phyloP scores from a whole-genome alignment of 1,140 invertebrate genomes.

The Hycleus cichorii region DNA sequence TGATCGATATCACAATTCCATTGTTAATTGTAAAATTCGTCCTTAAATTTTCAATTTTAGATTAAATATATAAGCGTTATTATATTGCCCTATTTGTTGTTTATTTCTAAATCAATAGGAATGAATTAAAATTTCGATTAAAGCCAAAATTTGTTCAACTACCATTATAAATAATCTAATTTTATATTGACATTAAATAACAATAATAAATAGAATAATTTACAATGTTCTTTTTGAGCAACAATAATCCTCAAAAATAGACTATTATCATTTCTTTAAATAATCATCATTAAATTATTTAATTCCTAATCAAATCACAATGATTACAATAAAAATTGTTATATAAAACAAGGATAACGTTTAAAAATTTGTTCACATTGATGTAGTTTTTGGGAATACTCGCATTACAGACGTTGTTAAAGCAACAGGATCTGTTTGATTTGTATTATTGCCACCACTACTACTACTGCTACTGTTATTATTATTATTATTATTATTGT shows the following conservation, averaged over 20 bases:
- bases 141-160: no score
- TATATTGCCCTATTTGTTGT: no score
- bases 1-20: slow-evolving; percentile 8
- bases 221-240: no score
- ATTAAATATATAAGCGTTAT: no score
- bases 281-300: neutral
- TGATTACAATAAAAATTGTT: neutral
- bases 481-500: no score
- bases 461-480: neutral
- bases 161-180: no score
- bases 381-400: slow-evolving; percentile 44
- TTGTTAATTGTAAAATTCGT: neutral
- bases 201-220: no score
- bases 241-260: neutral
- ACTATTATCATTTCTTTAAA: neutral
- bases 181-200: no score
- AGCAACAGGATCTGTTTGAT: slow-evolving; percentile 31
- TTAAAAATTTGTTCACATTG: slow-evolving; percentile 29
- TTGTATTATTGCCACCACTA: neutral
- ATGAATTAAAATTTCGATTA: no score
- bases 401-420: slow-evolving; percentile 35
- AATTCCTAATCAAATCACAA: neutral
- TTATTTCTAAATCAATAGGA: no score
- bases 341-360: neutral
- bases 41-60: no score